These are phyloP conservation scores for Euwallacea fornicatus DNA, from an alignment of 1,140 invertebrate genomes.

Conservation along the genomic window DNA sequence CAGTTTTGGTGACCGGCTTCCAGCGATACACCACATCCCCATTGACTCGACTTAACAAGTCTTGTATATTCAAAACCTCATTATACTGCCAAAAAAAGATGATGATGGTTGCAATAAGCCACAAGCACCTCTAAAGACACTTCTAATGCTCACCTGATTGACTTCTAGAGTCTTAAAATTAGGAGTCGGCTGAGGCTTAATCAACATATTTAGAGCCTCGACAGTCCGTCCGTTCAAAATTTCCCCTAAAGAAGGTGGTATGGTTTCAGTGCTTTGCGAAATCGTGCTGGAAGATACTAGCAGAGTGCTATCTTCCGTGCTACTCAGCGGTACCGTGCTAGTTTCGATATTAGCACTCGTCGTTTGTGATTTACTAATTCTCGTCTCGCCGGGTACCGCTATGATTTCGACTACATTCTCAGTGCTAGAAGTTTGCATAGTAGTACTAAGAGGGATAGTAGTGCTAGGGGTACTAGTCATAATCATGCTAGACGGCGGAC, in stretches of 20 bases:
- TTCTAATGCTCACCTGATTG: conserved; percentile 39
- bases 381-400: conserved; percentile 28
- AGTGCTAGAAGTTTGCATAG: conserved; percentile 36
- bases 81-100: conserved; percentile 39
- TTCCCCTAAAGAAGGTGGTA: conserved; percentile 43
- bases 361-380: conserved; percentile 30
- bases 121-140: background rate
- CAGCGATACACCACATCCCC: conserved; percentile 38
- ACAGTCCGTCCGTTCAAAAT: conserved; percentile 46
- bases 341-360: conserved; percentile 23
- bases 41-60: conserved; percentile 37
- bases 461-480: conserved; percentile 11
- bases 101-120: conserved; percentile 1
- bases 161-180: conserved; percentile 35
- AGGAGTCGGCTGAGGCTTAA: conserved; percentile 37
- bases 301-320: conserved; percentile 25
- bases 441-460: conserved; percentile 29
- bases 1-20: conserved; percentile 41
- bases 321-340: conserved; percentile 25
- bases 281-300: conserved; percentile 30
- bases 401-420: conserved; percentile 22
- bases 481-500: conserved; percentile 6
- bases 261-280: conserved; percentile 20
- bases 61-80: conserved; percentile 42
- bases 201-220: conserved; percentile 44